These are phyloP conservation scores for Plodia interpunctella DNA, from an alignment of 1,140 invertebrate species.

Conservation along the genomic window DNA sequence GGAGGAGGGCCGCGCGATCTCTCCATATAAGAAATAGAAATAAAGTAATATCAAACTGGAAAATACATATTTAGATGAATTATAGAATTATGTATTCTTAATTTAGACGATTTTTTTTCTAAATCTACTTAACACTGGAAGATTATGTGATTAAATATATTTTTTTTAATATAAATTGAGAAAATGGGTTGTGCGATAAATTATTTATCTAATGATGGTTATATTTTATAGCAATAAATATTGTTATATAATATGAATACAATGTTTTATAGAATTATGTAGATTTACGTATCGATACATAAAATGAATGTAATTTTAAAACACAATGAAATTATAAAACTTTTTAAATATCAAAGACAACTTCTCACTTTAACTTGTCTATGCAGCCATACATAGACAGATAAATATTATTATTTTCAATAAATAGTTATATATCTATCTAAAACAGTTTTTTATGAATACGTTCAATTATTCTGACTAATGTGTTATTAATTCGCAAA, in stretches of 20 bases:
- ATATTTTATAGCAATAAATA: background rate
- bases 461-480: no score
- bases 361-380: slow-evolving; percentile 16
- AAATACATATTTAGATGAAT: no score
- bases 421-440: no score
- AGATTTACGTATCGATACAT: no score
- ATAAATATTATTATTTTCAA: slow-evolving; percentile 2
- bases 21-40: no score
- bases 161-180: slow-evolving; percentile 17
- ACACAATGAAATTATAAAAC: background rate
- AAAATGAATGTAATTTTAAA: background rate
- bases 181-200: slow-evolving; percentile 8
- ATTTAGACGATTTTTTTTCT: no score
- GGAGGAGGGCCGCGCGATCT: no score
- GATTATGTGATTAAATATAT: slow-evolving; percentile 59
- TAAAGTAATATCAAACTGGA: no score
- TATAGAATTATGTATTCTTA: no score
- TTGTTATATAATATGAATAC: background rate
- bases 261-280: background rate
- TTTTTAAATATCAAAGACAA: background rate
- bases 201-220: background rate
- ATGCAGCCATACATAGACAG: slow-evolving; percentile 54
- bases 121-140: slow-evolving; percentile 45
- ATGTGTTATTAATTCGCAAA: no score
- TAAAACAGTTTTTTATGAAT: no score